phyloP scores from a whole-genome alignment of 2,113 vertebrate genomes.

The Cyanistes caeruleus region DNA sequence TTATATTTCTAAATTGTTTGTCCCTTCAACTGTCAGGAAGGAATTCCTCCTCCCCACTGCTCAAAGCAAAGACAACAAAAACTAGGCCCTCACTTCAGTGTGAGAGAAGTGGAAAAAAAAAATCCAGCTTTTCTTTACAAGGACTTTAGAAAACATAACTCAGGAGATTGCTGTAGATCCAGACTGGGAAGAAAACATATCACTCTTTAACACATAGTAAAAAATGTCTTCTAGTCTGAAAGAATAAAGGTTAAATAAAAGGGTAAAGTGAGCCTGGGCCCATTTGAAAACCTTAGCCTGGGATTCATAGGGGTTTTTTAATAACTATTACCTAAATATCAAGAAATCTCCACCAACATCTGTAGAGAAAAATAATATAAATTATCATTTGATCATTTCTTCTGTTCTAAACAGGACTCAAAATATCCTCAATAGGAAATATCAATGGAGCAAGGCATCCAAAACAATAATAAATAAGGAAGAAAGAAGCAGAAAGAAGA shows the following conservation, averaged over 20 bases:
- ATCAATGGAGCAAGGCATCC: neutral
- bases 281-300: neutral
- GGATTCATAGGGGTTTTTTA: neutral
- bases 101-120: neutral
- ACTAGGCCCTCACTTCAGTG: neutral
- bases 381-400: neutral
- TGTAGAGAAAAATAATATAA: neutral
- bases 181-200: neutral
- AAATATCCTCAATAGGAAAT: neutral
- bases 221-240: neutral
- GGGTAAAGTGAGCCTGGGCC: neutral
- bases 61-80: conserved; percentile 22
- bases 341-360: neutral
- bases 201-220: neutral
- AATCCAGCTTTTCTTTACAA: neutral
- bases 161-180: neutral
- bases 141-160: neutral
- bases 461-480: neutral
- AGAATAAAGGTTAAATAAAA: conserved; percentile 1
- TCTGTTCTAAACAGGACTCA: neutral
- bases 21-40: neutral
- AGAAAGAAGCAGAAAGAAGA: neutral
- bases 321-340: neutral
- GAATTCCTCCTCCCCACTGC: neutral
- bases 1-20: neutral